Evolutionary conservation across 2,888 invertebrate genomes (phyloP), one percentile per base, ranked within the genome.

Genomic region (Epistrophe eligans): DNA sequence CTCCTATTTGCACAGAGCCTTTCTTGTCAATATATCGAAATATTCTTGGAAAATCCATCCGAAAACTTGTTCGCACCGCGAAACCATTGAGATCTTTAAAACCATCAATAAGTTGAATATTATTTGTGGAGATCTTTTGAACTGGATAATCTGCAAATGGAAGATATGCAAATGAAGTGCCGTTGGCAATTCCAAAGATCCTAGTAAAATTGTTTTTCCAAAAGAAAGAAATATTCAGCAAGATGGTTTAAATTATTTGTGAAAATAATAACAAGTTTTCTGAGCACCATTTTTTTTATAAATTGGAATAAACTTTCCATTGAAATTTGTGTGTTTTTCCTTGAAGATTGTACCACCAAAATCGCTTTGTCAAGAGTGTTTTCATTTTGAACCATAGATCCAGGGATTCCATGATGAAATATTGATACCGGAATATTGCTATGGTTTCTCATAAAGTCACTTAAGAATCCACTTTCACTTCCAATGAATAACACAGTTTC

Each of bases 21-120:
- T 58, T 13, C 15, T 52, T 43, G 28, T 74, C 32, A 10, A 11
- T 24, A 24, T 79, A 84, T 40, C 74, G 48, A 64, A 76, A 79
- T 24, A 15, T 24, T 64, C 74, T 50, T 1, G 84, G 79, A 13
- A 64, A 4, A 19, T 84, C 79, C 7, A 28, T 40, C 10, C 62
- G 62, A 7, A 71, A 28, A 11, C 70, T 74, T 0, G 79, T 79
- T 4, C 76, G 70, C 28, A 79, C 1, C 9, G 19, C 4, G 8
- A 70, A 74, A 1, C 84, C 84, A 43, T 84, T 84, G 3, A 84
- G 17, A 17, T 84, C 43, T 9, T 48, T 48, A 0, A 79, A 7
- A 4, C n/a, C 45, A 35, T 76, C 11, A 4, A 45, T 3, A 4
- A 70, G 70, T 11, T 79, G 19, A 1, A 11, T 10, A 1, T 48